Base-by-base conservation (phyloP, 1,140 invertebrate species). In the Camponotus pennsylvanicus region DNA sequence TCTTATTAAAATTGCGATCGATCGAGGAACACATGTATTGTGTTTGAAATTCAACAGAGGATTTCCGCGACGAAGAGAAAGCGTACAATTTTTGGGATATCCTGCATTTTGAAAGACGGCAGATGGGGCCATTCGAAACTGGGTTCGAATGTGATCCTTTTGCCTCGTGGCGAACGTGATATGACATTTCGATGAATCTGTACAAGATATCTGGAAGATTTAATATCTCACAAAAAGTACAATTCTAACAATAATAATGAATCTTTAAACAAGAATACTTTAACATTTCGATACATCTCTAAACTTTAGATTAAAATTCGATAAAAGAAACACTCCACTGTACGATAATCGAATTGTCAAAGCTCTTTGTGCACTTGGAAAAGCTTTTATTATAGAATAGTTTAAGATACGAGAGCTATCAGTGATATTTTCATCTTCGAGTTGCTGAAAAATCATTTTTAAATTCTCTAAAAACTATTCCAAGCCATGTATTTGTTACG, bases 81-180 rank as follows among this genome's bases (percentile, higher is more conserved):
- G 78, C 70, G 66, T 42, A 11, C 37, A 37, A 80, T 18, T 73
- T 61, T 32, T 73, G 67, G 67, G 21, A 4, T 45, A 61, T 80
- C 37, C 78, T 55, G 76, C 52, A 71, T 70, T 80, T 80, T 49
- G 75, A 83, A 83, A 83, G 55, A 8, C 55, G 40, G 13, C 79
- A 83, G 79, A 83, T 83, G 79, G 57, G 69, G 40, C 27, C 34
- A 2, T 27, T 9, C 3, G 52, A 45, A 71, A 82, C 67, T 32
- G 79, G 69, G 49, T 55, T 52, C 40, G 40, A 71, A 61, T 18
- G 40, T 40, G 66, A 80, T 80, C 61, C 45, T 21, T 42, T 13
- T 21, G 52, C 79, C 77, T 57, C 77, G 64, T 80, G 77, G 63
- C 64, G 32, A 18, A 69, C 45, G 45, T 32, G 45, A 21, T 67